Percentiles rank a stretch among this genome's conserved stretches.
Evolutionary conservation across 2,797 vertebrate genomes (phyloP).

Genomic region (Ctenochaetus hawaiiensis): DNA sequence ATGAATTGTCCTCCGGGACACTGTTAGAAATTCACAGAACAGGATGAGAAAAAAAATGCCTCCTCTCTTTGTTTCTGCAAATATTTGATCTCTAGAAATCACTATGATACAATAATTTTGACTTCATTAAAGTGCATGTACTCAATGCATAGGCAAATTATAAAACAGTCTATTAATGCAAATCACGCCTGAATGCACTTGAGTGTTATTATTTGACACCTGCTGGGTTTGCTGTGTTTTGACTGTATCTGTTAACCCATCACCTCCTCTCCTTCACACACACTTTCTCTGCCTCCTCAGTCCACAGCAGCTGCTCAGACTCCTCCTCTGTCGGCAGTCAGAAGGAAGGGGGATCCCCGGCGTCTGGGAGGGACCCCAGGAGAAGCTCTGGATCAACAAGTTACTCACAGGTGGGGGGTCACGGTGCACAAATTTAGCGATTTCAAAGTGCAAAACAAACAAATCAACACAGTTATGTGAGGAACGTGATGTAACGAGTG

Average conservation of each 20-base stretch:
- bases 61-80: constrained; percentile 49
- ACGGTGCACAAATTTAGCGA: not conserved
- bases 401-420: constrained; percentile 76
- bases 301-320: constrained; percentile 88
- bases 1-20: constrained; percentile 67
- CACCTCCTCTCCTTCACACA: not conserved
- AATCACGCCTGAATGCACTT: constrained; percentile 4
- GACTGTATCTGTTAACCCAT: not conserved
- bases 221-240: constrained; percentile 1
- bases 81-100: constrained; percentile 23
- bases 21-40: constrained; percentile 71
- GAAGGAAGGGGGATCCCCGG: constrained; percentile 86
- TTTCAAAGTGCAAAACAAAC: not conserved
- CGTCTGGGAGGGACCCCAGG: constrained; percentile 80
- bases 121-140: not conserved
- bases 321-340: constrained; percentile 87
- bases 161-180: constrained; percentile 7
- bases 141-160: not conserved
- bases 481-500: constrained; percentile 17
- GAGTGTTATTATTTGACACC: not conserved
- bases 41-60: constrained; percentile 55
- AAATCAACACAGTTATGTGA: constrained; percentile 16
- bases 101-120: not conserved
- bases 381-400: constrained; percentile 76
- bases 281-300: constrained; percentile 56